A percentile compares a stretch with the other conserved stretches of the same genome.
These are phyloP conservation scores for Leptinotarsa haldemani DNA, from an alignment of 2,888 invertebrate species.

Conservation along the genomic window DNA sequence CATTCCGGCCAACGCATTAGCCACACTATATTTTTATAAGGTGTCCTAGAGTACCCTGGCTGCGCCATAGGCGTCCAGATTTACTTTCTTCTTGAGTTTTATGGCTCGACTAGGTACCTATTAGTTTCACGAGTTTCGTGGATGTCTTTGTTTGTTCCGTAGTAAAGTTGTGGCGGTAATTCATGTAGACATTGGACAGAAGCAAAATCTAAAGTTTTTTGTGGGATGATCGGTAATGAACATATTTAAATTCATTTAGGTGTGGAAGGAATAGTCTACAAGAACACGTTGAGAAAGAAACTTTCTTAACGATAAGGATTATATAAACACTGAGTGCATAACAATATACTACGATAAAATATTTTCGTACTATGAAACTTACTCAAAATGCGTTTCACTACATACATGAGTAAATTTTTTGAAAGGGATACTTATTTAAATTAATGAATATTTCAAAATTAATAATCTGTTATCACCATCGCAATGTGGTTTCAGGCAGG, in stretches of 20 bases:
- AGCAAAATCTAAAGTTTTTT: neutral
- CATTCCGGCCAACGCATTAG: slow-evolving; percentile 55
- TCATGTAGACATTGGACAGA: neutral
- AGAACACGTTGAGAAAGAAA: too few species aligned
- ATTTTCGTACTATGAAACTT: too few species aligned
- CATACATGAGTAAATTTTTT: too few species aligned
- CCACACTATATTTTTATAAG: slow-evolving; percentile 42
- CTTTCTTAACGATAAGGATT: too few species aligned
- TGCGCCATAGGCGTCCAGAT: slow-evolving; percentile 34
- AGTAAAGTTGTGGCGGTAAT: neutral
- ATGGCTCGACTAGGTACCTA: slow-evolving; percentile 27
- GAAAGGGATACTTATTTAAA: too few species aligned
- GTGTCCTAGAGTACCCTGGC: slow-evolving; percentile 24
- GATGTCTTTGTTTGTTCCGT: slow-evolving; percentile 9
- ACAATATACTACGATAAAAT: too few species aligned
- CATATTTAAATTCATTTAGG: neutral
- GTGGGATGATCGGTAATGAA: neutral
- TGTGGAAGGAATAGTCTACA: neutral
- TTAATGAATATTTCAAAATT: too few species aligned
- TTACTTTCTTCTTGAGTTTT: slow-evolving; percentile 26
- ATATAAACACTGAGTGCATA: too few species aligned
- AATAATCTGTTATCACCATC: too few species aligned
- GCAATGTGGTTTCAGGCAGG: too few species aligned
- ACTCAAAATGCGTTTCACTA: too few species aligned
- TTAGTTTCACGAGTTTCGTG: slow-evolving; percentile 22